Evolutionary conservation across 2,888 invertebrate species (phyloP).

Genomic region (Scaptodrosophila latifasciaeformis): DNA sequence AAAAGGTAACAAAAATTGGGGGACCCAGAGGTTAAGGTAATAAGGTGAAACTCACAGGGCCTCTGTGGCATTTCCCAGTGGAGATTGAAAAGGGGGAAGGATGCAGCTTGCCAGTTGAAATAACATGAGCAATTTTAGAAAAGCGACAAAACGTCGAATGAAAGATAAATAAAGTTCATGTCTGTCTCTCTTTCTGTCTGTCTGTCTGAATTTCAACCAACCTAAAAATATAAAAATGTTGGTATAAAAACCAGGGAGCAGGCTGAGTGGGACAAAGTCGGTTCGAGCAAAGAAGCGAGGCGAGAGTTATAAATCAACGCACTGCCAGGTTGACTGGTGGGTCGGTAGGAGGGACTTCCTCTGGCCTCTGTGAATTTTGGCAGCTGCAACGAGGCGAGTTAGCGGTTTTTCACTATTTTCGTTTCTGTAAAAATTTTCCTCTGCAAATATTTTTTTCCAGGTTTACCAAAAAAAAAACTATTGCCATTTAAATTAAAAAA

Average conservation of each 20-base stretch:
- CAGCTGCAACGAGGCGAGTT: conserved; percentile 53
- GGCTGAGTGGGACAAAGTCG: not conserved
- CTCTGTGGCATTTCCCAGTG: too few species aligned
- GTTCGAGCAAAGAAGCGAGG: too few species aligned
- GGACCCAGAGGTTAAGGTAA: too few species aligned
- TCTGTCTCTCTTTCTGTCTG: too few species aligned
- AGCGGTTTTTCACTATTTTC: conserved; percentile 46
- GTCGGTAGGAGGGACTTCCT: conserved; percentile 5
- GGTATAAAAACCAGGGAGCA: conserved; percentile 31
- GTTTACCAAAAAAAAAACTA: conserved; percentile 28
- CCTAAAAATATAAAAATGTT: too few species aligned
- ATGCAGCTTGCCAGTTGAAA: conserved; percentile 55
- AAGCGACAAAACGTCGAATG: conserved; percentile 66
- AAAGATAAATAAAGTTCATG: conserved; percentile 63
- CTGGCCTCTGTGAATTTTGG: conserved; percentile 46
- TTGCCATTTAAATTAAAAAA: conserved; percentile 44
- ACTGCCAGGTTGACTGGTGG: not conserved
- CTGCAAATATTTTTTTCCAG: conserved; percentile 11
- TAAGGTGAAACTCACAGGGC: not conserved
- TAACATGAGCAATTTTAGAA: conserved; percentile 63
- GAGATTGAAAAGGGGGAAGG: too few species aligned
- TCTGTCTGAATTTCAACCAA: too few species aligned
- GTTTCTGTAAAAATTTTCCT: conserved; percentile 18
- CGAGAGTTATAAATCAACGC: conserved; percentile 56
- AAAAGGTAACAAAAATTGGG: conserved; percentile 23